These are phyloP conservation scores for Aethes cnicana DNA, from an alignment of 2,888 invertebrate genomes.

Conservation along the genomic window DNA sequence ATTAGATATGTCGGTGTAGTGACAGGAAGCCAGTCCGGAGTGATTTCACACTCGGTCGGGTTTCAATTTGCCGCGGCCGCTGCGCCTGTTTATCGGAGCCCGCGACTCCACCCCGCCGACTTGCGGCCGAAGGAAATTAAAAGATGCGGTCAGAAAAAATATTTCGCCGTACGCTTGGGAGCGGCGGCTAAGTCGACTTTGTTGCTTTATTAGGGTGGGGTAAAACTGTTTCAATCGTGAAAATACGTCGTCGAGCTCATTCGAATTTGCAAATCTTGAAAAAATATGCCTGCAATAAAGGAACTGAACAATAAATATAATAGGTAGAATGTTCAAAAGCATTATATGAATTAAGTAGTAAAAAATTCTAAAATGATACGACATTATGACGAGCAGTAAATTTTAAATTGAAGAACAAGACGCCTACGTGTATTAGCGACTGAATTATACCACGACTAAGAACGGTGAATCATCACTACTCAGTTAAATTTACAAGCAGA, in stretches of 20 bases:
- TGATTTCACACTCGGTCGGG: slow-evolving; percentile 77
- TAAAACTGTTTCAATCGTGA: too few species aligned
- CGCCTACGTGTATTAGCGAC: slow-evolving; percentile 55
- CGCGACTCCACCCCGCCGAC: slow-evolving; percentile 37
- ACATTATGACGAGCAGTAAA: slow-evolving; percentile 73
- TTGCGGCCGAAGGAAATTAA: slow-evolving; percentile 21
- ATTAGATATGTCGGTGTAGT: slow-evolving; percentile 52
- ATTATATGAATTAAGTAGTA: too few species aligned
- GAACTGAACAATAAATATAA: too few species aligned
- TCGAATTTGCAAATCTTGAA: too few species aligned
- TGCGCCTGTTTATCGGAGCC: slow-evolving; percentile 64
- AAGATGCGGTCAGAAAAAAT: slow-evolving; percentile 16
- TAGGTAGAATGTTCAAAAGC: too few species aligned
- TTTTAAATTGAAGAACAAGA: slow-evolving; percentile 67
- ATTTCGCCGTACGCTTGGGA: too few species aligned
- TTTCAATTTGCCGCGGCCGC: slow-evolving; percentile 74
- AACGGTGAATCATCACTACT: slow-evolving; percentile 65
- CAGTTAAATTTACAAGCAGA: slow-evolving; percentile 64
- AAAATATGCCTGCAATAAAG: too few species aligned
- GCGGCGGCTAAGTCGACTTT: neutral
- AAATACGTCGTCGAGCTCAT: too few species aligned
- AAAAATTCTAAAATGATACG: too few species aligned
- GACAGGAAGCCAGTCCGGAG: slow-evolving; percentile 69
- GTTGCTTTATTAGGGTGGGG: too few species aligned
- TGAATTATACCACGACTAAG: slow-evolving; percentile 42